Base-by-base conservation (phyloP, 2,113 vertebrate genomes). In the Protobothrops flavoviridis region DNA sequence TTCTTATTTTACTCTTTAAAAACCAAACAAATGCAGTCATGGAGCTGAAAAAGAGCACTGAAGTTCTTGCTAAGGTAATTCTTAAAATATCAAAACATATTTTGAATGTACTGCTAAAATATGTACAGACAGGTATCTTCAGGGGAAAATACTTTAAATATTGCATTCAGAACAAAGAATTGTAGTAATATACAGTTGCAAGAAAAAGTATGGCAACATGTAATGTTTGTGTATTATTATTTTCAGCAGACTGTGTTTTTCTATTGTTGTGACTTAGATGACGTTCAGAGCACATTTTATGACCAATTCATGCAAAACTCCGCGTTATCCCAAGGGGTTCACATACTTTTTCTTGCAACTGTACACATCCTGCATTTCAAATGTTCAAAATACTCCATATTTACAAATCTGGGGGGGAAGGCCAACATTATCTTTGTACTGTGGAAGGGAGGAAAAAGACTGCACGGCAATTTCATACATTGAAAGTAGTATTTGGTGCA, bases 1-100 rank as follows among this genome's bases (percentile, higher is more conserved):
- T 92, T n/a, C 48, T 52, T 87, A 52, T 23, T 88, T 88, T 88
- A 55, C 87, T 6, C 48, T 59, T 89, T n/a, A 81, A 74, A 93
- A 93, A 92, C 15, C 0, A 93, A 85, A 29, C 2, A 21, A 56
- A 94, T 26, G 23, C n/a, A 92, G 15, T 9, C 0, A 0, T 88
- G 85, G 53, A 3, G 85, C 15, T 91, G 89, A 56, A 88, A 92
- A 91, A 29, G 57, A 91, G 26, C 11, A 57, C 85, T 94, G 29
- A n/a, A 95, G 55, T 4, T 43, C 39, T 93, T 92, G 85, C 20
- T 26, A 87, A 20, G 50, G 29, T 8, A 87, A 86, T 26, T 87
- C 29, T 87, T 50, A 13, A 87, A 87, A 52, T 81, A 21, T 53
- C 45, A 87, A 56, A 93, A 91, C 55, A 90, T 33, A 8, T 92